phyloP scores from a whole-genome alignment of 1,140 invertebrate species.

The Dolichoris vasculosae region DNA sequence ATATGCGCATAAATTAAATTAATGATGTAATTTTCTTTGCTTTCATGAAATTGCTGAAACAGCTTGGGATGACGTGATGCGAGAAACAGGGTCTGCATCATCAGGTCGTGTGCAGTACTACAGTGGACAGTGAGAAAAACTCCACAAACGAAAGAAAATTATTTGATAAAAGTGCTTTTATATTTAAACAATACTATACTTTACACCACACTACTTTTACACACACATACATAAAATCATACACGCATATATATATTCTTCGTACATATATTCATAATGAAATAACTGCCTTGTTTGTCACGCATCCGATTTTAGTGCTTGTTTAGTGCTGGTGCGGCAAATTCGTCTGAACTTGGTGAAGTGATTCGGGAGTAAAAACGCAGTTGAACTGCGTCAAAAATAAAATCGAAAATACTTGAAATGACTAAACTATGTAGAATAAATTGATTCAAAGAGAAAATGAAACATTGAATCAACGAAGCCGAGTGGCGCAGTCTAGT shows the following conservation, averaged over 20 bases:
- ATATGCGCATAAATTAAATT: not conserved
- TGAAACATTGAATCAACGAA: conserved; percentile 48
- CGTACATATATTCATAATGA: conserved; percentile 46
- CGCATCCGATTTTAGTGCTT: conserved; percentile 50
- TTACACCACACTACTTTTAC: conserved; percentile 21
- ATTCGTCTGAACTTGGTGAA: conserved; percentile 40
- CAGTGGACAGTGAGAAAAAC: conserved; percentile 69
- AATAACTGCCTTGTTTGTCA: conserved; percentile 50
- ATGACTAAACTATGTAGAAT: conserved; percentile 26
- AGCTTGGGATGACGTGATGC: conserved; percentile 72
- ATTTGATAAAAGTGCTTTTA: conserved; percentile 59
- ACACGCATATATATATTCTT: too few species aligned
- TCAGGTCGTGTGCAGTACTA: conserved; percentile 70
- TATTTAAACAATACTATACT: conserved; percentile 45
- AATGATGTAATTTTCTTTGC: conserved; percentile 33
- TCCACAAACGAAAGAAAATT: conserved; percentile 55
- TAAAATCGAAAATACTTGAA: conserved; percentile 39
- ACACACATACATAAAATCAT: conserved; percentile 23
- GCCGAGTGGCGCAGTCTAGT: conserved; percentile 53
- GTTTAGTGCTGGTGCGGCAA: conserved; percentile 51
- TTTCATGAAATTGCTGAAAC: conserved; percentile 42
- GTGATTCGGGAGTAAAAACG: conserved; percentile 39
- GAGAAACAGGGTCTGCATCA: conserved; percentile 65
- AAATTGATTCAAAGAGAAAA: conserved; percentile 48
- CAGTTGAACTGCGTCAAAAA: conserved; percentile 53